These are phyloP conservation scores for Malurus alboscapulatus DNA, from an alignment of 2,113 vertebrate genomes.

Conservation along the genomic window DNA sequence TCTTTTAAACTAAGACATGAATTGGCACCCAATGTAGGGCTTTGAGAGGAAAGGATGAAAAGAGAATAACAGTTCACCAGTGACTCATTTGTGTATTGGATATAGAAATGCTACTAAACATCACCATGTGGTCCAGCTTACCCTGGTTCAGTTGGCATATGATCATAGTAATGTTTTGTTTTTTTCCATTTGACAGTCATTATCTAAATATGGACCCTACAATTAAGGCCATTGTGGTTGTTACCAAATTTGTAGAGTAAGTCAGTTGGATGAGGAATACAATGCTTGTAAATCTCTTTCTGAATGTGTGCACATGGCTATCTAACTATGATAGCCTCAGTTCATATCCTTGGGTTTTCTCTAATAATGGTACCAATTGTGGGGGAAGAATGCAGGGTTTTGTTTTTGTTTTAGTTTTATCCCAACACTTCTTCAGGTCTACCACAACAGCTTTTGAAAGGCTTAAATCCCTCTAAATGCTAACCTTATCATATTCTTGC, in stretches of 20 bases:
- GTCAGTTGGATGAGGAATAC: not conserved
- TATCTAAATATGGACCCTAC: not conserved
- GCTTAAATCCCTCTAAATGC: not conserved
- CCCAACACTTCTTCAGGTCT: not conserved
- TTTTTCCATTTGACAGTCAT: not conserved
- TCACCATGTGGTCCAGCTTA: not conserved
- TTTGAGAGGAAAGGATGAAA: not conserved
- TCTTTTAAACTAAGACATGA: not conserved
- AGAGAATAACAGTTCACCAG: not conserved
- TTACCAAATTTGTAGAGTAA: not conserved
- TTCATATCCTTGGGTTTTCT: not conserved
- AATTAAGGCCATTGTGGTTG: not conserved
- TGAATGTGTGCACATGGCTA: not conserved
- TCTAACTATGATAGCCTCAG: not conserved
- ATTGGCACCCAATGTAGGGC: accelerated
- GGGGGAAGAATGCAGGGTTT: not conserved
- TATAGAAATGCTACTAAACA: not conserved
- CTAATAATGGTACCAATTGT: not conserved
- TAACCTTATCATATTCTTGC: not conserved
- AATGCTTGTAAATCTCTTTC: not conserved
- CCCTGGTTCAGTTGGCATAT: not conserved
- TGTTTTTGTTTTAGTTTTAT: no score
- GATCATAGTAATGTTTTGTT: accelerated
- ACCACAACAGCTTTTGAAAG: not conserved
- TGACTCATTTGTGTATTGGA: not conserved